These are phyloP conservation scores for Popillia japonica DNA, from an alignment of 1,140 invertebrate species.

Conservation along the genomic window DNA sequence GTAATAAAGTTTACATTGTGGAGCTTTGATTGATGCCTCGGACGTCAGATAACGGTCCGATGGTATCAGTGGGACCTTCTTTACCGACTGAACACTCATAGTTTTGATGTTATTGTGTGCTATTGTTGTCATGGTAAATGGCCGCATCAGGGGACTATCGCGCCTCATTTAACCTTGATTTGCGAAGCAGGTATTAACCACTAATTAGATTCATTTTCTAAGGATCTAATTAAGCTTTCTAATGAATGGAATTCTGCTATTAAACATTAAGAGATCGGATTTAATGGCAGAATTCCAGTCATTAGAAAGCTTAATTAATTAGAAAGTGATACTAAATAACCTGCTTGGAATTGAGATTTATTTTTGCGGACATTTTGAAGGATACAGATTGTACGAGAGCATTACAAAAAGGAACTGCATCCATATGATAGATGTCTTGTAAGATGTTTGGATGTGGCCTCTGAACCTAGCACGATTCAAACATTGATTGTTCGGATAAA, in stretches of 20 bases:
- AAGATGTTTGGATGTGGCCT: background rate
- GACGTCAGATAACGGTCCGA: conserved; percentile 36
- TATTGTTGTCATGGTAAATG: background rate
- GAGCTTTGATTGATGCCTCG: conserved; percentile 49
- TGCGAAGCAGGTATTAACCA: too few species aligned
- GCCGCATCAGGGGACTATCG: background rate
- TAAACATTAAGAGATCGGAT: too few species aligned
- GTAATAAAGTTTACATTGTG: conserved; percentile 53
- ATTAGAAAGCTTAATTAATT: too few species aligned
- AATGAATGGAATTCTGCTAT: too few species aligned
- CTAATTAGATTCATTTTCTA: too few species aligned
- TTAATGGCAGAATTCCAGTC: too few species aligned
- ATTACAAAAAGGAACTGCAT: background rate
- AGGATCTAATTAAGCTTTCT: too few species aligned
- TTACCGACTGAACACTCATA: background rate
- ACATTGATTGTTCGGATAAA: conserved; percentile 6
- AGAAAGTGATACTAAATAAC: too few species aligned
- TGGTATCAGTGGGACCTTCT: background rate
- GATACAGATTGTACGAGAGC: background rate
- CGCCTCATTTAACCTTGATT: background rate
- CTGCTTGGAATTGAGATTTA: too few species aligned
- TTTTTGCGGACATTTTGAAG: background rate
- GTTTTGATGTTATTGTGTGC: background rate
- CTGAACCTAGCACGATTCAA: background rate
- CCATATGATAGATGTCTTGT: background rate